Evolutionary conservation across 37 sponge, comb jelly and placozoan species (phyloP).

Genomic region (Aplysina aerophoba): DNA sequence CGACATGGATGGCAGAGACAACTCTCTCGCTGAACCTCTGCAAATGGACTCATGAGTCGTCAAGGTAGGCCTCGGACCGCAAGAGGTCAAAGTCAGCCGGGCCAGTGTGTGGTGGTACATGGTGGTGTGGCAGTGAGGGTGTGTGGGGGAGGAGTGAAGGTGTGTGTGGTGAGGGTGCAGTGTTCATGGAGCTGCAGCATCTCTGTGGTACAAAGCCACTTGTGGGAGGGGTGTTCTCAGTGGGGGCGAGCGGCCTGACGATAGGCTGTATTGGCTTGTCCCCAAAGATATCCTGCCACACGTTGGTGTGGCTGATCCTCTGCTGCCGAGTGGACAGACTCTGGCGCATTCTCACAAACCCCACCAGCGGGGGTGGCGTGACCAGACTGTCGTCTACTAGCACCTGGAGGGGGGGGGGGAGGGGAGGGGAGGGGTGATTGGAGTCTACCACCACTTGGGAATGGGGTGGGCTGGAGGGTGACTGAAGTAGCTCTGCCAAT

Average conservation of each 20-base stretch:
- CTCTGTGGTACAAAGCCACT: conserved; percentile 29
- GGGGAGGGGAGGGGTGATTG: not conserved
- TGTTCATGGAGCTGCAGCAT: not conserved
- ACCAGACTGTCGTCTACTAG: conserved; percentile 19
- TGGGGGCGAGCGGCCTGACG: not conserved
- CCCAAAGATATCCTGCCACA: conserved; percentile 45
- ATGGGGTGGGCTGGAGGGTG: not conserved
- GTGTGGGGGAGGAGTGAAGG: not conserved
- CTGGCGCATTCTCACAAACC: conserved; percentile 55
- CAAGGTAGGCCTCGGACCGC: conserved; percentile 25
- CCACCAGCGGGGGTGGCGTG: conserved; percentile 55
- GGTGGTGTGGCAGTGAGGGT: too few species aligned
- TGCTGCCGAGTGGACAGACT: conserved; percentile 35
- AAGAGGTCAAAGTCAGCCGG: conserved; percentile 6
- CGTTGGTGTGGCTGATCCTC: conserved; percentile 18
- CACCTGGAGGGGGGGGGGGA: conserved; percentile 14
- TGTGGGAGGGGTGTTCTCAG: conserved; percentile 1
- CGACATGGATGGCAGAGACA: not conserved
- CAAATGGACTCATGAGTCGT: not conserved
- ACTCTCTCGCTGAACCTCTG: not conserved
- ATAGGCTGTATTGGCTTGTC: conserved; percentile 39
- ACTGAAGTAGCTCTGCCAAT: not conserved
- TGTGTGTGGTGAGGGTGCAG: not conserved
- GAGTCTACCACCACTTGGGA: not conserved
- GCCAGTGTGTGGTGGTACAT: not conserved